Conservation (phyloP, 2,888 invertebrate species). For the Syrphus vitripennis region DNA sequence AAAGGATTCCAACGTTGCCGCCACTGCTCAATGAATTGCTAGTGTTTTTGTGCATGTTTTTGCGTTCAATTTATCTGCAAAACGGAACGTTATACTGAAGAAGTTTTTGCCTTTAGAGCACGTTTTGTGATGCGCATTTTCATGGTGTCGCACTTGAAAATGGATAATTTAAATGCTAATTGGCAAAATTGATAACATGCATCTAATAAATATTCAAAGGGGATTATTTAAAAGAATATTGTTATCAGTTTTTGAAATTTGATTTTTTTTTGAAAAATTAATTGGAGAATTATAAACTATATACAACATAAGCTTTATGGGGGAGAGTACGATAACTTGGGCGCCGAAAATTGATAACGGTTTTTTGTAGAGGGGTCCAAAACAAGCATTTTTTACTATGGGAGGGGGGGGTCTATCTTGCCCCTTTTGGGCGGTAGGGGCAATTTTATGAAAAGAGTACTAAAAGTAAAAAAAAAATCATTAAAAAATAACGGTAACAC, state of each 20-base stretch:
- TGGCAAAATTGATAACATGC: constrained; percentile 42
- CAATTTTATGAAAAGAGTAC: too few relatives aligned
- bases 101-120: constrained; percentile 41
- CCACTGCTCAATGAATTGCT: constrained; percentile 8
- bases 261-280: neutral
- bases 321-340: too few relatives aligned
- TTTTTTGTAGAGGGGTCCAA: too few relatives aligned
- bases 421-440: too few relatives aligned
- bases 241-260: neutral
- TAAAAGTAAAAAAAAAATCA: too few relatives aligned
- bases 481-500: too few relatives aligned
- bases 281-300: too few relatives aligned
- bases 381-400: too few relatives aligned
- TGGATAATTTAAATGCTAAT: constrained; percentile 66
- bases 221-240: neutral
- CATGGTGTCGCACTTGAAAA: constrained; percentile 51
- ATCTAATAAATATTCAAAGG: constrained; percentile 26
- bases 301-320: too few relatives aligned
- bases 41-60: constrained; percentile 56
- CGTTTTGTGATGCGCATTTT: constrained; percentile 55
- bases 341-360: too few relatives aligned
- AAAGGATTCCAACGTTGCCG: constrained; percentile 8
- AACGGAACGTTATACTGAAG: constrained; percentile 29
- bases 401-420: too few relatives aligned
- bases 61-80: constrained; percentile 60